phyloP scores from a whole-genome alignment of 2,113 vertebrate genomes.

The Rhineura floridana region DNA sequence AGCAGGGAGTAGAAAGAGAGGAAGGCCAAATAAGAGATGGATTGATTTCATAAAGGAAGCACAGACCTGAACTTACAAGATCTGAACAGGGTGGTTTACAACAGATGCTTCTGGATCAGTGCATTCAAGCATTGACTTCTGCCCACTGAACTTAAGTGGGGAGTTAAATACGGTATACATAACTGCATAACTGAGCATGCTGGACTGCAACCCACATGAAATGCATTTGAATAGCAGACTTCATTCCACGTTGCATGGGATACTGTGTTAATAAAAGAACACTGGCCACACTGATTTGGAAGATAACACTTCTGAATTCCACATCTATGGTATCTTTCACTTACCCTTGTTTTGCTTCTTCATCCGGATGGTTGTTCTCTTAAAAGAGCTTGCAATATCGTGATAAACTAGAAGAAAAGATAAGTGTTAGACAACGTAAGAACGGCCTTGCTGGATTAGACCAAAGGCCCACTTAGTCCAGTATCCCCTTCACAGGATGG shows the following conservation, averaged over 20 bases:
- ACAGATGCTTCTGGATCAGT: no score
- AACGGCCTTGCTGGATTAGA: no score
- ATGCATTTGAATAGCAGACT: background rate
- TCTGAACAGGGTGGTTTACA: no score
- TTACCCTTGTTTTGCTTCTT: slow-evolving; percentile 91
- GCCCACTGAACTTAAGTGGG: background rate
- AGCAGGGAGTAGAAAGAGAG: no score
- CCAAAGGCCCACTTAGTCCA: no score
- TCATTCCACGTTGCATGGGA: background rate
- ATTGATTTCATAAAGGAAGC: no score
- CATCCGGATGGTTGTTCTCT: slow-evolving; percentile 88
- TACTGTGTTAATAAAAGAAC: background rate
- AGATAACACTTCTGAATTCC: background rate
- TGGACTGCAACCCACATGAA: background rate
- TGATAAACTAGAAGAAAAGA: slow-evolving; percentile 86
- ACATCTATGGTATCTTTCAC: background rate
- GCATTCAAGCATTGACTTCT: background rate
- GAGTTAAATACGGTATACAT: background rate
- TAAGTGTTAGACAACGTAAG: slow-evolving; percentile 5
- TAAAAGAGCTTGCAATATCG: slow-evolving; percentile 86
- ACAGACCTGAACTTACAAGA: no score
- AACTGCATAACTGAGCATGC: background rate
- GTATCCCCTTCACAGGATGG: no score
- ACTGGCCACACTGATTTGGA: background rate
- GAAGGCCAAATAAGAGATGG: no score